phyloP scores from a whole-genome alignment of 2,888 invertebrate species.

The Platycheirus albimanus region DNA sequence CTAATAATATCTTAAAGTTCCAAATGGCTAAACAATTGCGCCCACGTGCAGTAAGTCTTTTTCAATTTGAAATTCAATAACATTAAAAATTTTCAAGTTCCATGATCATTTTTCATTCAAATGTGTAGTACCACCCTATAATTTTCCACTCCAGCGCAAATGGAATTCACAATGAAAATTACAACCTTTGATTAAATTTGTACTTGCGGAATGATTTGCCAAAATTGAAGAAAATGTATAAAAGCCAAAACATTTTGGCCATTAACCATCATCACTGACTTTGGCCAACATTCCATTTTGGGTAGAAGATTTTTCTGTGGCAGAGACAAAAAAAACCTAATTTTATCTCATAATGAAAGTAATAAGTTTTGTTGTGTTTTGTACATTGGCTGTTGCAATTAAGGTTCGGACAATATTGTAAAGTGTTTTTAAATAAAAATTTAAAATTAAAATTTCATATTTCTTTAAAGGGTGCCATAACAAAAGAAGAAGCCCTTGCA shows the following conservation, averaged over 20 bases:
- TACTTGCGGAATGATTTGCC: not conserved
- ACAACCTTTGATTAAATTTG: not conserved
- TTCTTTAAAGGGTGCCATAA: conserved; percentile 1
- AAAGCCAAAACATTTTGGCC: conserved; percentile 4
- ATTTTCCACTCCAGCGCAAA: conserved; percentile 34
- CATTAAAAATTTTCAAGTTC: not conserved
- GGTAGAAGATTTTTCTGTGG: not conserved
- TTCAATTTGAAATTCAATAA: too few relatives aligned
- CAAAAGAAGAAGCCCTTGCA: conserved; percentile 5
- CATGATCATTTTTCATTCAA: not conserved
- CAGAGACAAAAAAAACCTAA: not conserved
- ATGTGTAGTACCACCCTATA: not conserved
- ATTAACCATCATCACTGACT: not conserved
- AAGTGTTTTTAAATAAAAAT: not conserved
- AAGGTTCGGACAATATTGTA: not conserved
- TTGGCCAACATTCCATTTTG: not conserved
- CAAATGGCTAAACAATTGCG: too few relatives aligned
- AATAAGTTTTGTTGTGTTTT: not conserved
- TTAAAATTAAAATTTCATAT: not conserved
- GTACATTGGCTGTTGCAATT: conserved; percentile 1
- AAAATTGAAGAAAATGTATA: conserved; percentile 8
- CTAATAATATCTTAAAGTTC: too few relatives aligned
- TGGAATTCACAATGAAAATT: not conserved
- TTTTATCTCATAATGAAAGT: conserved; percentile 1
- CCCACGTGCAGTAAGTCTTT: too few relatives aligned